phyloP scores from a whole-genome alignment of 1,140 invertebrate genomes.

The Spodoptera frugiperda region DNA sequence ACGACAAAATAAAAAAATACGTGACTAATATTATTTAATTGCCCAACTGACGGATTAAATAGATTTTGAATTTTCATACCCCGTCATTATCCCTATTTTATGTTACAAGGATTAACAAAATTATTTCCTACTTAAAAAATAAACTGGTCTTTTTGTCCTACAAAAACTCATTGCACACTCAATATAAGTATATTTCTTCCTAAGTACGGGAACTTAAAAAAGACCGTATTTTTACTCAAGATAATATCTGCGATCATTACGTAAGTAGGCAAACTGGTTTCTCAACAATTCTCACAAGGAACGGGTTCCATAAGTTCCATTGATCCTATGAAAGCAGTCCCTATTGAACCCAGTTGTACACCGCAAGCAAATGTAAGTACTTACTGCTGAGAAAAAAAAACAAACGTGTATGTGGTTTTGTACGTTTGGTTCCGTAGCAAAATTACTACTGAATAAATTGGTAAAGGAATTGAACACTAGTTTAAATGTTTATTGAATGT shows the following conservation, averaged over 20 bases:
- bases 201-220: neutral
- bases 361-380: constrained; percentile 1
- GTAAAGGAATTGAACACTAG: too few species aligned
- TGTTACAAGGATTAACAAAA: too few species aligned
- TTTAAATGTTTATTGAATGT: too few species aligned
- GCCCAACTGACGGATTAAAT: too few species aligned
- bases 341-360: constrained; percentile 24
- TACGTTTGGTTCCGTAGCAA: neutral
- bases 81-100: too few species aligned
- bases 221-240: neutral
- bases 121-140: too few species aligned
- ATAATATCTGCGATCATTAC: constrained; percentile 42
- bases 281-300: neutral
- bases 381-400: constrained; percentile 32
- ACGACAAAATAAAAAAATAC: too few species aligned
- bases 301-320: constrained; percentile 43
- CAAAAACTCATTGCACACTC: too few species aligned
- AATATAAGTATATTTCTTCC: neutral
- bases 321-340: constrained; percentile 35
- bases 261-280: constrained; percentile 41
- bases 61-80: too few species aligned
- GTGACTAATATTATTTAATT: too few species aligned
- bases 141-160: too few species aligned
- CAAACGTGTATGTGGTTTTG: neutral
- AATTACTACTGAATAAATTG: neutral